Conservation (phyloP, 2,888 invertebrate genomes). For the Dolichopus griseipennis region DNA sequence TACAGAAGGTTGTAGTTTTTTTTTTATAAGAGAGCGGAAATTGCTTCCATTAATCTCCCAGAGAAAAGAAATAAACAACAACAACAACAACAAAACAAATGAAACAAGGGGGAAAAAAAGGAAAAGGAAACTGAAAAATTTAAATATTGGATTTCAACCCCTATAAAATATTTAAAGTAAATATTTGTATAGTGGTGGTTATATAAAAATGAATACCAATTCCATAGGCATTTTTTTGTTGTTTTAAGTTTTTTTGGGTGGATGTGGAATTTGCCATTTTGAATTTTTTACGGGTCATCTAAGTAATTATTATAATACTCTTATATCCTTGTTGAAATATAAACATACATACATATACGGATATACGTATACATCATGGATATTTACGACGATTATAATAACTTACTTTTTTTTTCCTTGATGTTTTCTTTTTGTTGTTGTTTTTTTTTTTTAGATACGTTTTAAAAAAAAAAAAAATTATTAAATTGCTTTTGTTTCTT, state of each 20-base stretch:
- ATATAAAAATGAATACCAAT: neutral
- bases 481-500: too few relatives aligned
- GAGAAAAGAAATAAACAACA: neutral
- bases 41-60: conserved; percentile 5
- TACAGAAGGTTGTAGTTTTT: neutral
- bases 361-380: too few relatives aligned
- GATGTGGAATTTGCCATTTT: neutral
- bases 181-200: neutral
- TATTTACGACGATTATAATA: too few relatives aligned
- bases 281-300: conserved; percentile 1
- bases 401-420: too few relatives aligned
- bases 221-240: neutral
- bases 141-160: conserved; percentile 4
- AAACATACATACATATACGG: too few relatives aligned
- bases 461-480: too few relatives aligned
- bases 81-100: neutral
- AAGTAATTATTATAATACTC: neutral
- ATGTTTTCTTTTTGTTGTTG: too few relatives aligned
- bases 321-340: neutral
- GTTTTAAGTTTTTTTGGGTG: neutral
- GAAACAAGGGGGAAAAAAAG: too few relatives aligned
- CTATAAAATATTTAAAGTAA: conserved; percentile 4
- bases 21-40: neutral
- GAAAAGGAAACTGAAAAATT: neutral
- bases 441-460: too few relatives aligned